Conservation (phyloP, 2,797 vertebrate species). For the Ciconia nigra region DNA sequence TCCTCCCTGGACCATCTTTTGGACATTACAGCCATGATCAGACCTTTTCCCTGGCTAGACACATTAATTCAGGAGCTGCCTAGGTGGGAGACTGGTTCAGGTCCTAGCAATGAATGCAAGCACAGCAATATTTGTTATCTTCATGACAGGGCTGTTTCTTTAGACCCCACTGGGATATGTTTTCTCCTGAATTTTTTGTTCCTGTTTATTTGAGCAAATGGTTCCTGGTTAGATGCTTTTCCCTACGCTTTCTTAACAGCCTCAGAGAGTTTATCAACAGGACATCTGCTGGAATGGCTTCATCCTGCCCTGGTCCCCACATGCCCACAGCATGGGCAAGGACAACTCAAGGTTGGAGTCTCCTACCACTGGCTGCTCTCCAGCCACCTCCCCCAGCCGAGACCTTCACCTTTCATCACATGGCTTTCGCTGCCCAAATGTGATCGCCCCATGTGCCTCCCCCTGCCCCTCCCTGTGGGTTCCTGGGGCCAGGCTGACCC, state of each 20-base stretch:
- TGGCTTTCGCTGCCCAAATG: neutral
- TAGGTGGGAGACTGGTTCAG: neutral
- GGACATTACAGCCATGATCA: neutral
- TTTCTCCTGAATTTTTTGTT: neutral
- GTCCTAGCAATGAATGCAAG: neutral
- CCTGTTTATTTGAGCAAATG: neutral
- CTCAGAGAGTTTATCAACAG: neutral
- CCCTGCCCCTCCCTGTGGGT: neutral
- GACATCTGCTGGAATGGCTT: neutral
- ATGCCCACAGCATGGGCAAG: neutral
- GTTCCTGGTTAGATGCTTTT: neutral
- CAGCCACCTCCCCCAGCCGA: neutral
- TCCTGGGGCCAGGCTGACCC: neutral
- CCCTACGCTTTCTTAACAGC: neutral
- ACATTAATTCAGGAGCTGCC: neutral
- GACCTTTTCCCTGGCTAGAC: neutral
- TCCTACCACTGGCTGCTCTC: neutral
- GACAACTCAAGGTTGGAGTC: neutral
- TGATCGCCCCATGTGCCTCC: neutral
- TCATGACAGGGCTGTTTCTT: neutral
- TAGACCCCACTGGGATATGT: neutral
- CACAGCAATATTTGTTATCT: neutral
- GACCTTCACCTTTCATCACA: neutral
- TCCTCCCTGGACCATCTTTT: neutral
- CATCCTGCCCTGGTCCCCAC: neutral